Evolutionary conservation across 2,888 invertebrate species (phyloP), one percentile per base, ranked within the genome.

Genomic region (Pyrrhia umbra): DNA sequence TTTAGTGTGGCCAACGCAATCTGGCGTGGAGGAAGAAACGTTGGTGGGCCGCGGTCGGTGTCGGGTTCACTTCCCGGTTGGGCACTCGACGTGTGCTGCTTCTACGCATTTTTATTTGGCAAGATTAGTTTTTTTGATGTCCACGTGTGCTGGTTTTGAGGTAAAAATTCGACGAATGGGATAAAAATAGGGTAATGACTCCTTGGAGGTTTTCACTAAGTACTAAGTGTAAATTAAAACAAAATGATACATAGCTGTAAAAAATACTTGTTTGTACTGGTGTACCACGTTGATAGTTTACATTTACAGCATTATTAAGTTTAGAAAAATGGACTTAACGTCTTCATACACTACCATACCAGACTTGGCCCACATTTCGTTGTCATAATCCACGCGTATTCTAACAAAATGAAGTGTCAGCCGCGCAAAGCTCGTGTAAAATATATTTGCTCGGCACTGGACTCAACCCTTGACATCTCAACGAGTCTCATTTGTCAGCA

Each of bases 31-130:
- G 89, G 88, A 89, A 88, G 88, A 76, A 63, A 82, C 90, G 91
- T 85, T 82, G 92, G 92, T 90, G 92, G 92, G 87, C 90, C 88
- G 88, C 84, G 88, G 91, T 84, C 75, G 81, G 91, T 92, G 88
- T 91, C 90, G 81, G 85, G 79, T 91, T 91, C 87, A 80, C 88
- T 91, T 92, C 90, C 91, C 87, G 87, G 83, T 83, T 81, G 82
- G 80, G 76, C 85, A 78, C 81, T 71, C 82, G 81, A 79, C 86
- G 85, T 87, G 87, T 87, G 88, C 83, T 75, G 70, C 54, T 61
- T 75, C 6, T 79, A 73, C 69, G 68, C 64, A 69, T 82, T 85
- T 84, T 84, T 85, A 77, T 77, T 65, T 70, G 34, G 73, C 16
- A 39, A 25, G 51, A 77, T 76, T 77, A 70, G 67, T 70, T 80